Evolutionary conservation across 2,888 invertebrate genomes (phyloP), one percentile per base, ranked within the genome.

Genomic region (Apantesis nais): DNA sequence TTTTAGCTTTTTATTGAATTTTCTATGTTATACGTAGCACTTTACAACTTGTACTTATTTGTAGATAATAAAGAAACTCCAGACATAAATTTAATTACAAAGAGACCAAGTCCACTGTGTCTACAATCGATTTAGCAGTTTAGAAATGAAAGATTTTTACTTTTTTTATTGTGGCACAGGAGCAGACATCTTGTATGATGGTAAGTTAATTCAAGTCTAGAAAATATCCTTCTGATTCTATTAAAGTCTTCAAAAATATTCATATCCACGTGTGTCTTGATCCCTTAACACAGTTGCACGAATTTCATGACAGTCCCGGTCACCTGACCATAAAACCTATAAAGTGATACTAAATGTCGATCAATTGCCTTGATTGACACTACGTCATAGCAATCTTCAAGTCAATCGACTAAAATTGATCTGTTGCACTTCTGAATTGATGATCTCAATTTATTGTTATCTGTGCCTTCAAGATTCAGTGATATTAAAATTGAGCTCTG

Each of bases 1-100:
- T 94, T 95, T 95, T 93, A 94, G 95, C 92, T 94, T 95, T 95
- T 95, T 95, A 95, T 95, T 94, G 94, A 95, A 93, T 95, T 95
- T 94, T 93, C 94, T 93, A 85, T 92, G 90, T 91, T 90, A 91
- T 89, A 89, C 89, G 88, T 80, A 87, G 86, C 90, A 90, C 89
- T 92, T 93, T 92, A 92, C 89, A 90, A 90, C 89, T 90, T 85
- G 85, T 85, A 85, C 80, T 82, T 75, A 81, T 78, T 78, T 72
- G 62, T 68, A 76, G 71, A 79, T 83, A 77, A 81, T 79, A 79
- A 81, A 83, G 72, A 67, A 72, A 34, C 66, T 73, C 70, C 67
- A 68, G 83, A 74, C 76, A 81, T 77, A 64, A 83, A 81, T 74
- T 83, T 81, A 83, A 82, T 82, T 83, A 82, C 70, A 16, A 14